Percentiles rank a stretch among this genome's conserved stretches.
These are phyloP conservation scores for Tinea trinotella DNA, from an alignment of 2,888 invertebrate genomes.

Conservation along the genomic window DNA sequence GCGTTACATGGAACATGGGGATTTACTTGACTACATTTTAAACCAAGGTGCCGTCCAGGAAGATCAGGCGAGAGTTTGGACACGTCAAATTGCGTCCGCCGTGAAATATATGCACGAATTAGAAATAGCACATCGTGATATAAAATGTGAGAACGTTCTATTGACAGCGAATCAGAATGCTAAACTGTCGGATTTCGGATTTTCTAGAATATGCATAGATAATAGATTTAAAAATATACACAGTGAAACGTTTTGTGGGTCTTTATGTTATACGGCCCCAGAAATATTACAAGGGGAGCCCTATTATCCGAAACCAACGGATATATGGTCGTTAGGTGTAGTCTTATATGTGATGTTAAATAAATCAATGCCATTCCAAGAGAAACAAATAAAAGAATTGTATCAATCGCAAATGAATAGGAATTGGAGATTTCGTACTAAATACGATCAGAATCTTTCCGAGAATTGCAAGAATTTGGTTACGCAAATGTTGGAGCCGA, in stretches of 20 bases:
- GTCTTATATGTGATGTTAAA: constrained; percentile 88
- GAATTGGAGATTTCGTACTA: constrained; percentile 79
- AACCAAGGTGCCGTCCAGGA: constrained; percentile 78
- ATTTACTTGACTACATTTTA: constrained; percentile 79
- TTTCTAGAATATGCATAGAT: constrained; percentile 71
- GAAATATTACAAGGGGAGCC: constrained; percentile 85
- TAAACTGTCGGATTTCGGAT: constrained; percentile 88
- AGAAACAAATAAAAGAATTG: constrained; percentile 79
- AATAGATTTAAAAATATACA: constrained; percentile 56
- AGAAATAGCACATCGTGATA: constrained; percentile 84
- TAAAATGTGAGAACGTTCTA: constrained; percentile 89
- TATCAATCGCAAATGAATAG: constrained; percentile 73
- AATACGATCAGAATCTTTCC: constrained; percentile 70
- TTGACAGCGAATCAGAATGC: constrained; percentile 81
- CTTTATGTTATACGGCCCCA: constrained; percentile 88
- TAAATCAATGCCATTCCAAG: constrained; percentile 88
- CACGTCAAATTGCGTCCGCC: constrained; percentile 77
- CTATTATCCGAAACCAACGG: constrained; percentile 80
- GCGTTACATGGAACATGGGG: constrained; percentile 82
- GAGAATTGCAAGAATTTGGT: constrained; percentile 76
- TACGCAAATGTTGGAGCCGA: constrained; percentile 77
- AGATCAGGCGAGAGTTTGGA: constrained; percentile 80
- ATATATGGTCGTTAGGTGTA: constrained; percentile 86
- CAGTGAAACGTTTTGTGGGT: constrained; percentile 89
- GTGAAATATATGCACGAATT: constrained; percentile 82